Evolutionary conservation across 1,140 invertebrate species (phyloP).

Genomic region (Caenorhabditis tropicalis): DNA sequence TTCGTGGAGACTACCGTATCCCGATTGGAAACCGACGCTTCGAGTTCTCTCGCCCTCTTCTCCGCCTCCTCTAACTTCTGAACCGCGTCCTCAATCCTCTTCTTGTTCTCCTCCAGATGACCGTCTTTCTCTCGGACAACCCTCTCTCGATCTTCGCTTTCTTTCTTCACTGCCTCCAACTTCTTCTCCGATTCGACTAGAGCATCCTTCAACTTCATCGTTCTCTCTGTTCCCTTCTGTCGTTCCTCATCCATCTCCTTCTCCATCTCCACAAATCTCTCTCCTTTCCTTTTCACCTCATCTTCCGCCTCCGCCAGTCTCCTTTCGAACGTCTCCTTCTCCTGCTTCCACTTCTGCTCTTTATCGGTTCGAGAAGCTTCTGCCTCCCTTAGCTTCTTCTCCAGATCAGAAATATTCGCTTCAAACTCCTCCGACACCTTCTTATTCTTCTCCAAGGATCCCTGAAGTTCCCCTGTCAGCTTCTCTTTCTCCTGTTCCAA

Average conservation of each 20-base stretch:
- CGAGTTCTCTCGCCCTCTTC: constrained; percentile 43
- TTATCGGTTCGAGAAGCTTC: constrained; percentile 17
- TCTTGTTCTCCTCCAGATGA: constrained; percentile 44
- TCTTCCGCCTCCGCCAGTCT: constrained; percentile 39
- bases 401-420: background rate
- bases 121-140: constrained; percentile 47
- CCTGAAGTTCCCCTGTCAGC: background rate
- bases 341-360: constrained; percentile 37
- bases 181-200: background rate
- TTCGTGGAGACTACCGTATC: background rate
- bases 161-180: background rate
- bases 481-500: constrained; percentile 42
- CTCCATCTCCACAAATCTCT: constrained; percentile 49
- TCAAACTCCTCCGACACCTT: constrained; percentile 36
- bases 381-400: constrained; percentile 27
- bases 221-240: constrained; percentile 17
- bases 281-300: constrained; percentile 46
- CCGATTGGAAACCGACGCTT: background rate
- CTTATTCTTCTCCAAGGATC: background rate
- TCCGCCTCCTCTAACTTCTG: constrained; percentile 50
- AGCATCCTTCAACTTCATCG: constrained; percentile 46
- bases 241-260: constrained; percentile 42
- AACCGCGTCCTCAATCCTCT: constrained; percentile 48
- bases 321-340: constrained; percentile 4
- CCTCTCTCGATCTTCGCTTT: constrained; percentile 14